Evolutionary conservation across 2,888 invertebrate species (phyloP), one percentile per base, ranked within the genome.

Genomic region (Xiphydria camelus): DNA sequence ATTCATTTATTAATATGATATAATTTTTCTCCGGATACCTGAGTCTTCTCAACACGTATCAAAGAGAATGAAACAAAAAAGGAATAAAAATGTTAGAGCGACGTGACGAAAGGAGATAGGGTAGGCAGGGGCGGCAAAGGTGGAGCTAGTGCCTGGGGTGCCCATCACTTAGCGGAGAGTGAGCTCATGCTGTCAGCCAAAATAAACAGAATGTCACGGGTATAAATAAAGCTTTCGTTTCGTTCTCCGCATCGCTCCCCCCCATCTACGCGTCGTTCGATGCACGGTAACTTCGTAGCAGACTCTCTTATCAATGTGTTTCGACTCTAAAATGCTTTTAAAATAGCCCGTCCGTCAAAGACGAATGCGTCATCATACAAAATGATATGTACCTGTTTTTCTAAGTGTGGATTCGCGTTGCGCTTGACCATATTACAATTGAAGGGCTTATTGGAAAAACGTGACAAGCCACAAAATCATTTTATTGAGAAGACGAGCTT

Each of bases 171-270:
- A 47, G 44, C 49, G 31, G 45, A 52, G 53, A 53, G 61, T 54
- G 53, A 52, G 57, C 58, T 52, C 52, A 55, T 53, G 54, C 51
- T 61, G 66, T 65, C 66, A 66, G 71, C 69, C 64, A 68, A 70
- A 70, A 70, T 70, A 70, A 70, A 71, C 70, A 69, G 68, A 69
- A 69, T 70, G 70, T 69, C 71, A 68, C 55, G 62, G 63, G 61
- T 71, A 70, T 71, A 71, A 70, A 72, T 70, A 70, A 67, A 68
- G 62, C 66, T 62, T 66, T 64, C 62, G 62, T 56, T 31, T 31
- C 64, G 53, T 47, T 50, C 50, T 23, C 15, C 32, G n/a, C 29
- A 15, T 33, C 43, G 32, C 18, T 20, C 29, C 26, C 17, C 35
- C 39, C 29, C 31, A 26, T 51, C 50, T 35, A 20, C 37, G 32